Evolutionary conservation across 2,888 invertebrate species (phyloP), one percentile per base, ranked within the genome.

Genomic region (Dicyrtoma fusca): DNA sequence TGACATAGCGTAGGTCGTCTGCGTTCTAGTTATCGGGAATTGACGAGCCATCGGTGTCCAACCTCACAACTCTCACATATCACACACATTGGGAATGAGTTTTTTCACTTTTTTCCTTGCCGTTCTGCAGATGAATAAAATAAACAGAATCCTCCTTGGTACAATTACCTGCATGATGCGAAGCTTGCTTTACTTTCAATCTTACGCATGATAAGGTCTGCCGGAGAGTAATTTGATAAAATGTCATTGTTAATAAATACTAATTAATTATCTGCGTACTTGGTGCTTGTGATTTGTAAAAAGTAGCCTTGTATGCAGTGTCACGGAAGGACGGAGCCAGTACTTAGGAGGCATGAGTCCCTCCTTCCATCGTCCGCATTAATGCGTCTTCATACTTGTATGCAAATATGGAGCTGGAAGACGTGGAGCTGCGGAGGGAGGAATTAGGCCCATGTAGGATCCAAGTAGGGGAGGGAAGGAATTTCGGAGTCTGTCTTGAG

Each of bases 351-450:
- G n/a, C 6, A 19, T 51, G 3, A 55, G 23, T 13, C 23, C 23
- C 21, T 14, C 5, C 23, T 21, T 23, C 11, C 14, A 55, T 19
- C 5, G 17, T 17, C 19, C 4, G 11, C 64, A 65, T 65, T 65
- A 65, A 65, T 65, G 65, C 65, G 17, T 10, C 23, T 65, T 65
- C 65, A 65, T 65, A 53, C 65, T 51, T 53, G 26, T 51, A 65
- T 65, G 65, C 51, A 65, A 65, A 65, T 65, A n/a, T 42, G 34
- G 34, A 14, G 5, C 47, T 25, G 23, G n/a, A n/a, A n/a, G n/a
- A n/a, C n/a, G n/a, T n/a, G n/a, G n/a, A n/a, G n/a, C n/a, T n/a
- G n/a, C n/a, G n/a, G n/a, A n/a, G n/a, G n/a, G n/a, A n/a, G n/a
- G n/a, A n/a, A n/a, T n/a, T n/a, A n/a, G 34, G 65, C 53, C 65